phyloP scores from a whole-genome alignment of 1,140 invertebrate species.

The Macrobrachium nipponense region DNA sequence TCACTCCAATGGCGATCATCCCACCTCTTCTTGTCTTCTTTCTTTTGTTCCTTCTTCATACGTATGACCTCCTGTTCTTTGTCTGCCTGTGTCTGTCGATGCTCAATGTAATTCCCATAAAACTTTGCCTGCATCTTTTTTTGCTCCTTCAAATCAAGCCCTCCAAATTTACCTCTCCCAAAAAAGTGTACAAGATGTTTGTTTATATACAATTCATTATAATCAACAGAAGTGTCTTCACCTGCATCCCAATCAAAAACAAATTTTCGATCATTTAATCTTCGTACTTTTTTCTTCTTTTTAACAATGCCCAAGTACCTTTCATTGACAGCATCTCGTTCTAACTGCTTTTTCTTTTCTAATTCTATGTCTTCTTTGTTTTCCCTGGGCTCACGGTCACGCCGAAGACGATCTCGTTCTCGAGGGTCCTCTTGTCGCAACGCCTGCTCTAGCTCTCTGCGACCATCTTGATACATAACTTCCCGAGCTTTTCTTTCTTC shows the following conservation, averaged over 20 bases:
- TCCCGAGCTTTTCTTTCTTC: slow-evolving; percentile 77
- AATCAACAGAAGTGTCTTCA: slow-evolving; percentile 98
- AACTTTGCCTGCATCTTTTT: slow-evolving; percentile 98
- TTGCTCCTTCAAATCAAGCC: slow-evolving; percentile 96
- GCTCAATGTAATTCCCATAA: slow-evolving; percentile 96
- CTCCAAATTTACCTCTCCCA: slow-evolving; percentile 96
- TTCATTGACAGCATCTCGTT: slow-evolving; percentile 93
- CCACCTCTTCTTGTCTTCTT: slow-evolving; percentile 98
- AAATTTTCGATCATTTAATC: slow-evolving; percentile 98
- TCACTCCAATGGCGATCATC: slow-evolving; percentile 99
- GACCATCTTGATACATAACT: slow-evolving; percentile 75
- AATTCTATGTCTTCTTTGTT: slow-evolving; percentile 68
- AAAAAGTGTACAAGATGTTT: slow-evolving; percentile 97
- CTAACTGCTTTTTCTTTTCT: slow-evolving; percentile 88
- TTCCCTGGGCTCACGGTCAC: slow-evolving; percentile 66
- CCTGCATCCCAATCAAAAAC: slow-evolving; percentile 99
- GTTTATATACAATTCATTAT: slow-evolving; percentile 97
- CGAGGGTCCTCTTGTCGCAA: slow-evolving; percentile 62
- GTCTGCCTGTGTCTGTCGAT: slow-evolving; percentile 94
- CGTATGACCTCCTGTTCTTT: slow-evolving; percentile 93
- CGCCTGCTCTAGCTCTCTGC: slow-evolving; percentile 72
- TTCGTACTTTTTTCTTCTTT: slow-evolving; percentile 90
- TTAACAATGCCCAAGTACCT: slow-evolving; percentile 95
- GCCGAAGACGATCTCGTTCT: slow-evolving; percentile 64
- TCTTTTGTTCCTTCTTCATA: slow-evolving; percentile 92